phyloP scores from a whole-genome alignment of 2,113 vertebrate species.

The Rostratula benghalensis region DNA sequence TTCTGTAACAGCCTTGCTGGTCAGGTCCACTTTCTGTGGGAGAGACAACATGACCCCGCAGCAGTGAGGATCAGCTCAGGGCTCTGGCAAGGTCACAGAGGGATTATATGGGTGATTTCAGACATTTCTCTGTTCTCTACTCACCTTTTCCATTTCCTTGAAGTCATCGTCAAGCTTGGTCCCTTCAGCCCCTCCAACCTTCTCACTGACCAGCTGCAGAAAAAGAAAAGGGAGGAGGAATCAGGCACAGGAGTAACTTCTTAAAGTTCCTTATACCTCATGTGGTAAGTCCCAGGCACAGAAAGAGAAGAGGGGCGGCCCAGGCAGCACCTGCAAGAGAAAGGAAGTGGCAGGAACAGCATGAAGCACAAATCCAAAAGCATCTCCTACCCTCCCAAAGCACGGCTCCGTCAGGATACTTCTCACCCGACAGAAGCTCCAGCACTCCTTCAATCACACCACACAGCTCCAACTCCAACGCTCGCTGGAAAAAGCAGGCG shows the following conservation, averaged over 20 bases:
- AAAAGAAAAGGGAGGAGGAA: neutral
- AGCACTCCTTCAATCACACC: neutral
- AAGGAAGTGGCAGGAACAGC: neutral
- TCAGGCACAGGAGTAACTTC: neutral
- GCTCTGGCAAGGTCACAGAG: neutral
- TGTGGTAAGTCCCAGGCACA: neutral
- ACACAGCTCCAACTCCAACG: neutral
- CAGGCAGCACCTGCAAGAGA: neutral
- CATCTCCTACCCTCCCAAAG: neutral
- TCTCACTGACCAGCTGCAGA: conserved; percentile 93
- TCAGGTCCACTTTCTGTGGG: conserved; percentile 94
- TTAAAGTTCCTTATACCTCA: neutral
- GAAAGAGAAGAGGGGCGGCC: neutral
- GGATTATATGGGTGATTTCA: rapidly evolving
- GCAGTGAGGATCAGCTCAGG: neutral
- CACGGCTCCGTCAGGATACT: rapidly evolving
- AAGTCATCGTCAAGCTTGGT: conserved; percentile 97
- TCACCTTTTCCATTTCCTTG: conserved; percentile 94
- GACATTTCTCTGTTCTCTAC: neutral
- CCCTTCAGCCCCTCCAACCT: conserved; percentile 95
- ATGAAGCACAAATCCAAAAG: neutral
- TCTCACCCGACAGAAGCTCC: neutral
- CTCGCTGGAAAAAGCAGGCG: neutral
- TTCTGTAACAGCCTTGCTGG: conserved; percentile 93
- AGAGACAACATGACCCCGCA: neutral